A percentile compares a stretch with the other conserved stretches of the same genome.
Evolutionary conservation across 2,888 invertebrate genomes (phyloP).

Genomic region (Drosophila kambysellisi): DNA sequence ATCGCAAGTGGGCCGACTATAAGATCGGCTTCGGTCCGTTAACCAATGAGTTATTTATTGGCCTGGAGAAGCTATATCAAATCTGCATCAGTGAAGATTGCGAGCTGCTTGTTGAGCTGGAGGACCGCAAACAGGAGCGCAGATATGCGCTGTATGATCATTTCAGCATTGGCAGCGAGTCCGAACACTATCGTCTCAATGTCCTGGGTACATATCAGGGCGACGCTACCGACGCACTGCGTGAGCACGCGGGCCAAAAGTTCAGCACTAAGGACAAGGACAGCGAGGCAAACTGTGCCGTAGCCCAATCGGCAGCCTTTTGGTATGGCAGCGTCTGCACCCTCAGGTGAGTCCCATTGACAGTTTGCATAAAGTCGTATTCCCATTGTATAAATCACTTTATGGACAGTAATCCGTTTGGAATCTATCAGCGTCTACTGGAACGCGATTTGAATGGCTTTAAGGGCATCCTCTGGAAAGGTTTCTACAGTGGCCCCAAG

Average conservation of each 20-base stretch:
- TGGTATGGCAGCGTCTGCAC: constrained; percentile 62
- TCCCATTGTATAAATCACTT: background rate
- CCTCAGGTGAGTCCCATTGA: constrained; percentile 43
- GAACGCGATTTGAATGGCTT: constrained; percentile 62
- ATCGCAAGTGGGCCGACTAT: constrained; percentile 69
- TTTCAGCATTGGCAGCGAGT: constrained; percentile 62
- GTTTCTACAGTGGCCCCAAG: constrained; percentile 67
- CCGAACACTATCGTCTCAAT: constrained; percentile 63
- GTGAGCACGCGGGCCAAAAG: constrained; percentile 60
- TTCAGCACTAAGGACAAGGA: constrained; percentile 59
- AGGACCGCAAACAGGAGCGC: constrained; percentile 59
- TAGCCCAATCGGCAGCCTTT: constrained; percentile 57
- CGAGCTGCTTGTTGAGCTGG: constrained; percentile 60
- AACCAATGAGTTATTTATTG: constrained; percentile 61
- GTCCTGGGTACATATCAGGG: constrained; percentile 58
- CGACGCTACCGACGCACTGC: constrained; percentile 62
- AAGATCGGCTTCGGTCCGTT: constrained; percentile 59
- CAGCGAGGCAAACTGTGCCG: constrained; percentile 53
- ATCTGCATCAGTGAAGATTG: constrained; percentile 55
- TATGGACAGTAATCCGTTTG: constrained; percentile 65
- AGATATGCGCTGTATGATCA: constrained; percentile 63
- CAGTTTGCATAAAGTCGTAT: background rate
- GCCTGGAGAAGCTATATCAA: constrained; percentile 64
- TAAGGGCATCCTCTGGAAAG: constrained; percentile 67
- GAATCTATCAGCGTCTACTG: constrained; percentile 57